Percentiles rank a stretch among this genome's conserved stretches.
Evolutionary conservation across 2,797 vertebrate species (phyloP).

Genomic region (Poecilia gillii): DNA sequence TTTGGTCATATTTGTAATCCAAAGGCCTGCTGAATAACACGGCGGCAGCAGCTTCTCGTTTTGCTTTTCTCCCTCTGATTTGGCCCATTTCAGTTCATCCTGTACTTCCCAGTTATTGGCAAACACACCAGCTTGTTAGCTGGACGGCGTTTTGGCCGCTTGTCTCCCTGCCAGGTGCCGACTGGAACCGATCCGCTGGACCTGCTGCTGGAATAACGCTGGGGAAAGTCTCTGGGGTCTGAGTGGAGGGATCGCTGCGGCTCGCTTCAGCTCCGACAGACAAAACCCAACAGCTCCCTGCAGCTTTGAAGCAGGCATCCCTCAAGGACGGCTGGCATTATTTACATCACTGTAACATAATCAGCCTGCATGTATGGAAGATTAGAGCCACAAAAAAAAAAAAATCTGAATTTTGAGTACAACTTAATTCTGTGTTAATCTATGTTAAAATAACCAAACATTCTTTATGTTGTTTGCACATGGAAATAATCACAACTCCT

Average conservation of each 20-base stretch:
- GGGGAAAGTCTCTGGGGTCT: constrained; percentile 26
- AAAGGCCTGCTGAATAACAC: constrained; percentile 44
- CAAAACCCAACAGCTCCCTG: constrained; percentile 21
- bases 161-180: constrained; percentile 54
- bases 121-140: constrained; percentile 58
- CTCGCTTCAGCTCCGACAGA: constrained; percentile 32
- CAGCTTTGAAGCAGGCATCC: constrained; percentile 23
- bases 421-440: no score
- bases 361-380: constrained; percentile 39
- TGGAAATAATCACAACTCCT: no score
- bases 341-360: constrained; percentile 71
- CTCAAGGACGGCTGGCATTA: constrained; percentile 67
- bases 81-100: constrained; percentile 11
- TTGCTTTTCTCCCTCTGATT: not conserved
- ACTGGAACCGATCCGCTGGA: constrained; percentile 49
- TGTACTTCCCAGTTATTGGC: constrained; percentile 40
- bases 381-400: no score
- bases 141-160: constrained; percentile 36
- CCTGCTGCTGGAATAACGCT: constrained; percentile 45
- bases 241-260: constrained; percentile 38
- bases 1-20: constrained; percentile 49
- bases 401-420: no score
- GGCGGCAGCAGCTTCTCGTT: constrained; percentile 15
- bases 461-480: no score
- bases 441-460: no score